Evolutionary conservation across 2,888 invertebrate genomes (phyloP), one percentile per base, ranked within the genome.

Genomic region (Drosophila sordidula): DNA sequence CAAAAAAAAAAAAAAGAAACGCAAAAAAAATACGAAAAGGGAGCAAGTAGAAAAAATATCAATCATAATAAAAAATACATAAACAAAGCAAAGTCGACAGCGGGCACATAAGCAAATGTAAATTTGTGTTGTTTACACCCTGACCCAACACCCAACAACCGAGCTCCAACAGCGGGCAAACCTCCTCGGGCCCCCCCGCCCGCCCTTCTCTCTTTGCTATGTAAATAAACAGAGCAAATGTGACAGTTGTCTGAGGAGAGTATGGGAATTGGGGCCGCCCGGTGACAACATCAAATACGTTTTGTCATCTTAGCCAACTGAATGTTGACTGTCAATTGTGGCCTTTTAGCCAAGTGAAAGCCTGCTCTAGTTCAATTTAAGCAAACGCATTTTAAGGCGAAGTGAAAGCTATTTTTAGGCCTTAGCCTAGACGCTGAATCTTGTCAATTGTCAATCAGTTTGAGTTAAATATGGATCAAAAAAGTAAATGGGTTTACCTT

Each of bases 51-150:
- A 65, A 78, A 78, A 81, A 80, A 80, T 81, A 80, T 80, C 80
- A 80, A 80, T 80, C 82, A 80, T 80, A 80, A 80, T 80, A 80
- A 80, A 80, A 81, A 80, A 78, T 81, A 75, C 79, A 81, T 78
- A 80, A 78, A 81, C 82, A 80, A 78, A 75, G 79, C 68, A 78
- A 77, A 75, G 68, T 61, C 78, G 64, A 78, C 73, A 73, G 67
- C 80, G 47, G 66, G 65, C 67, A 74, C 75, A 80, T 67, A 70
- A 78, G 81, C 59, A 78, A 79, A 79, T 79, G 79, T 80, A 78
- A 77, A 78, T 77, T 74, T 78, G 41, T 65, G 66, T 52, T 74
- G 51, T 75, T 47, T 45, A 63, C 47, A 61, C 51, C 52, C 54
- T 41, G 4, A 51, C 18, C 58, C 49, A 44, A 1, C 39, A 29